A percentile compares a stretch with the other conserved stretches of the same genome.
Evolutionary conservation across 2,113 vertebrate genomes (phyloP).

Genomic region (Chrysochloris asiatica): DNA sequence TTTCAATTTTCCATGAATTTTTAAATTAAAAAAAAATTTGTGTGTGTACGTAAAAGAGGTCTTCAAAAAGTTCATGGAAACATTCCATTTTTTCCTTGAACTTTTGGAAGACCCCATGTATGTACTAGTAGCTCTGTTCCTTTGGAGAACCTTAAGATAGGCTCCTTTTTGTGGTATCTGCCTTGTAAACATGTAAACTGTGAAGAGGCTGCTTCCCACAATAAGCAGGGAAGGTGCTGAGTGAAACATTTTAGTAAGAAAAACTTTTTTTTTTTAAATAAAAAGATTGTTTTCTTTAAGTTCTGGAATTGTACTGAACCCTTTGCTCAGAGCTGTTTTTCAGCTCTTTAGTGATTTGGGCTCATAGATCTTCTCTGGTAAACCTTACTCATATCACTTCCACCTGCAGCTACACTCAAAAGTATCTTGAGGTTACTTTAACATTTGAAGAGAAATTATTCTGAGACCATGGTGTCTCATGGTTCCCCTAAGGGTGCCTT

Average conservation of each 20-base stretch:
- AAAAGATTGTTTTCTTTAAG: neutral
- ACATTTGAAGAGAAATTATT: constrained; percentile 22
- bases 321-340: neutral
- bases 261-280: neutral
- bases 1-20: no score
- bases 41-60: no score
- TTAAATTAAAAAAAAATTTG: no score
- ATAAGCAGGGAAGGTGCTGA: neutral
- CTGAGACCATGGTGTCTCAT: neutral
- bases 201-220: neutral
- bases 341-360: neutral
- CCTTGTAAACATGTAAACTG: neutral
- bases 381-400: neutral
- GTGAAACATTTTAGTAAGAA: neutral
- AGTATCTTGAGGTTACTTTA: neutral
- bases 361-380: neutral
- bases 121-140: no score
- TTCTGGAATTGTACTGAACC: neutral
- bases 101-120: no score
- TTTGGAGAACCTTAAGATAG: no score
- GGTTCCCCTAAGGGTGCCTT: neutral
- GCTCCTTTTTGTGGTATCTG: neutral
- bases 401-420: neutral
- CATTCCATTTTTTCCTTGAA: no score
- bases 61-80: no score